These are phyloP conservation scores for Acrocephalus scirpaceus DNA, from an alignment of 2,797 vertebrate genomes.

Conservation along the genomic window DNA sequence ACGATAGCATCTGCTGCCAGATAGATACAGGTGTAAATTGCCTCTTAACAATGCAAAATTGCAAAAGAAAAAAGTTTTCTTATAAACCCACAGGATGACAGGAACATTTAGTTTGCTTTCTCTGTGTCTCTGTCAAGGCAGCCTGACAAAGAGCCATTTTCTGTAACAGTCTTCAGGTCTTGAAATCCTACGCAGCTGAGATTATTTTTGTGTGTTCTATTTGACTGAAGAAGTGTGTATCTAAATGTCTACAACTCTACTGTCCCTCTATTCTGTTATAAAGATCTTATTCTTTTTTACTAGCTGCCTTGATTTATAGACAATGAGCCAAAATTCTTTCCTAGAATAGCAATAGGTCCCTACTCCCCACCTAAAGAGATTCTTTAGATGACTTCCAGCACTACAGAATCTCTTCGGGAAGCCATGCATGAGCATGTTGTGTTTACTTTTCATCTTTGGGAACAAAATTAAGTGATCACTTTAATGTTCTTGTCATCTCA, in stretches of 20 bases:
- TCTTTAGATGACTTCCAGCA: neutral
- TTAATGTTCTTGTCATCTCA: neutral
- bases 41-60: neutral
- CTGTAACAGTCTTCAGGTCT: neutral
- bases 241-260: neutral
- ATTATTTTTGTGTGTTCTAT: neutral
- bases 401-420: neutral
- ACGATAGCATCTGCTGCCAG: neutral
- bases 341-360: neutral
- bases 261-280: neutral
- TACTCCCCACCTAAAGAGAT: neutral
- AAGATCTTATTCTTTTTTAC: neutral
- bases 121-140: neutral
- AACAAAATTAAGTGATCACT: constrained; percentile 3
- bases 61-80: neutral
- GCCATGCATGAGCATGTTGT: neutral
- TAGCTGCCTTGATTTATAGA: neutral
- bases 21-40: neutral
- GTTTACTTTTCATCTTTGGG: neutral
- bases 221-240: neutral
- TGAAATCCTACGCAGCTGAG: neutral
- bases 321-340: neutral
- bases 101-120: neutral
- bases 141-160: neutral
- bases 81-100: neutral